Percentiles rank a stretch among this genome's conserved stretches.
These are phyloP conservation scores for Spodoptera littoralis DNA, from an alignment of 2,888 invertebrate genomes.

Conservation along the genomic window DNA sequence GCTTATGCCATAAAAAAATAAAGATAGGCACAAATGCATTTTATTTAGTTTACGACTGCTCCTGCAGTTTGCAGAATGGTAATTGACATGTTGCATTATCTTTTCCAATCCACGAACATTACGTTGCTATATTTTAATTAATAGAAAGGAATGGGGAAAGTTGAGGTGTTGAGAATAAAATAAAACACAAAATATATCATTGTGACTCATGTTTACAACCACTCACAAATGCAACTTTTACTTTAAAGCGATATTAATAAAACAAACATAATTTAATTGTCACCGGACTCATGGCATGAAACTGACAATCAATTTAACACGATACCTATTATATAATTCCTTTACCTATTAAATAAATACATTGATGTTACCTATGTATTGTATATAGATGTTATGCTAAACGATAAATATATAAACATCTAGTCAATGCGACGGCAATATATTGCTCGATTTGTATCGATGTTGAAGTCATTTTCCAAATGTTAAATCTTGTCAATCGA, in stretches of 20 bases:
- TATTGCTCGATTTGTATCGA: conserved; percentile 36
- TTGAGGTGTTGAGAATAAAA: conserved; percentile 45
- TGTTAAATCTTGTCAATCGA: conserved; percentile 9
- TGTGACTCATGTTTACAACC: conserved; percentile 88
- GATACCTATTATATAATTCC: conserved; percentile 65
- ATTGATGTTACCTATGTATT: conserved; percentile 59
- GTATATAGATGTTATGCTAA: conserved; percentile 47
- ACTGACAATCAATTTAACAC: conserved; percentile 73
- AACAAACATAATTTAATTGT: conserved; percentile 78
- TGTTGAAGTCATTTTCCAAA: background rate
- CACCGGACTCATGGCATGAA: conserved; percentile 85
- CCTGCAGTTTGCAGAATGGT: no score
- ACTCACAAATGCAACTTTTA: conserved; percentile 86
- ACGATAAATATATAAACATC: conserved; percentile 44
- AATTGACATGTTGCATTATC: no score
- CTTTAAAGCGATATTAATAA: conserved; percentile 82
- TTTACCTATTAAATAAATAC: conserved; percentile 79
- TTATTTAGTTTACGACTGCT: no score
- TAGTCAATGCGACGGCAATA: conserved; percentile 21
- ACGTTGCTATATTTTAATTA: background rate
- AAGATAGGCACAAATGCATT: no score
- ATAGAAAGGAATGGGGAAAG: background rate
- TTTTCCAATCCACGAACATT: no score
- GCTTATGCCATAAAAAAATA: no score
- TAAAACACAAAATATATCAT: conserved; percentile 73